A percentile compares a stretch with the other conserved stretches of the same genome.
These are phyloP conservation scores for Seriola quinqueradiata DNA, from an alignment of 2,113 vertebrate genomes.

Conservation along the genomic window DNA sequence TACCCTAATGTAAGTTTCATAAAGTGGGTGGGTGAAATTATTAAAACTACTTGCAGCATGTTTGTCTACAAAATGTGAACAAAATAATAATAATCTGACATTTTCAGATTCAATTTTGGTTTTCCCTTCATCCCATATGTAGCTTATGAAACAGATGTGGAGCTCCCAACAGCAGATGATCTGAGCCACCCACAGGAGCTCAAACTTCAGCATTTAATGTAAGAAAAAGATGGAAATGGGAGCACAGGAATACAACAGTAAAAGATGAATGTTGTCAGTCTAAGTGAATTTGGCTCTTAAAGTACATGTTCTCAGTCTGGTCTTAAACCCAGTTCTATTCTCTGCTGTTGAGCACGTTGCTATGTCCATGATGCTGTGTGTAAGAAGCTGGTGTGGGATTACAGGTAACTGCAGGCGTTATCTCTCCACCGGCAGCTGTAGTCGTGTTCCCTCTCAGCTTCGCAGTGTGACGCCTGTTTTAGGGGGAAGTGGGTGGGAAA, in stretches of 20 bases:
- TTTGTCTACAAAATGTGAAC: neutral
- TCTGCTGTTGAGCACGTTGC: neutral
- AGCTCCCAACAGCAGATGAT: neutral
- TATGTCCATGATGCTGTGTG: conserved; percentile 10
- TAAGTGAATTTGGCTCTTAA: neutral
- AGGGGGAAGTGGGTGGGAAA: conserved; percentile 54
- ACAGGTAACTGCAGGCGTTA: conserved; percentile 57
- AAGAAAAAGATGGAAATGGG: neutral
- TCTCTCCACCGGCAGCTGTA: conserved; percentile 47
- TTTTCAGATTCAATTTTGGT: conserved; percentile 12
- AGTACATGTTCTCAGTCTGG: neutral
- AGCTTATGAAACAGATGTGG: neutral
- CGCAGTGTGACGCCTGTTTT: conserved; percentile 37
- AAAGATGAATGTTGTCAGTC: neutral
- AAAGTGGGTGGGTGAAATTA: neutral
- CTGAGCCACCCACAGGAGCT: neutral
- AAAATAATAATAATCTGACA: conserved; percentile 28
- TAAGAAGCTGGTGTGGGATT: conserved; percentile 51
- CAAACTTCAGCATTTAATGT: neutral
- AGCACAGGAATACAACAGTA: neutral
- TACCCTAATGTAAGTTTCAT: neutral
- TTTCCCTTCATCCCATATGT: neutral
- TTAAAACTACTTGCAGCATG: neutral
- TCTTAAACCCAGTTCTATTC: neutral
- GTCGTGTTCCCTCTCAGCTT: conserved; percentile 51